Evolutionary conservation across 2,888 invertebrate genomes (phyloP), one percentile per base, ranked within the genome.

Genomic region (Macropis europaea): DNA sequence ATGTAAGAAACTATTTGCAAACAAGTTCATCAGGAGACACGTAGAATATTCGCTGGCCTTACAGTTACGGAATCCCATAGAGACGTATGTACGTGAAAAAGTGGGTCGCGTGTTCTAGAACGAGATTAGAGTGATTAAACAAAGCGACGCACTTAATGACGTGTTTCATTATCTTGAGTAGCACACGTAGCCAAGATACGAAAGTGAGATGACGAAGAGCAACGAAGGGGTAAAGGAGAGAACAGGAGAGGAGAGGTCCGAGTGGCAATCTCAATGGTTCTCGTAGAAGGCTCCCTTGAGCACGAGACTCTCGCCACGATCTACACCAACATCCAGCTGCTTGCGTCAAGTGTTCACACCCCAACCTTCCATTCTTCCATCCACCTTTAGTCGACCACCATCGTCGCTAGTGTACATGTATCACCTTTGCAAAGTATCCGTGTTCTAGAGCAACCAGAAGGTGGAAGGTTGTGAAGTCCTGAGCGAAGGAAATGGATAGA

Each of bases 201-300:
- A 47, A 26, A 71, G 54, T 26, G 24, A 48, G 43, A 24, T 34
- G 50, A 32, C 19, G 40, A 32, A 56, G 34, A 11, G 50, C 17
- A 42, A 34, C 36, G 28, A 56, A 42, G 19, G 64, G 59, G 28
- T 28, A 24, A 22, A 28, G 17, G 54, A 61, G 34, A 24, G 38
- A n/a, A 28, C 24, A 15, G 30, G 30, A 47, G 64, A 60, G 38
- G 53, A 67, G 64, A 74, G 71, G 57, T 73, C 69, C 74, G 77
- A 82, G 80, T 66, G 79, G 80, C 73, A 81, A 82, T 80, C 81
- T 82, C 78, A 80, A 85, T 82, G 77, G 75, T 67, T 81, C 75
- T 84, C 81, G 62, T 75, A 74, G 81, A 82, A 82, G 78, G 67
- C 76, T 82, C 82, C 83, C 74, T 69, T 57, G 73, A 82, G 83